Percentiles rank a stretch among this genome's conserved stretches.
phyloP scores from a whole-genome alignment of 2,113 vertebrate genomes.

The Semnornis frantzii region DNA sequence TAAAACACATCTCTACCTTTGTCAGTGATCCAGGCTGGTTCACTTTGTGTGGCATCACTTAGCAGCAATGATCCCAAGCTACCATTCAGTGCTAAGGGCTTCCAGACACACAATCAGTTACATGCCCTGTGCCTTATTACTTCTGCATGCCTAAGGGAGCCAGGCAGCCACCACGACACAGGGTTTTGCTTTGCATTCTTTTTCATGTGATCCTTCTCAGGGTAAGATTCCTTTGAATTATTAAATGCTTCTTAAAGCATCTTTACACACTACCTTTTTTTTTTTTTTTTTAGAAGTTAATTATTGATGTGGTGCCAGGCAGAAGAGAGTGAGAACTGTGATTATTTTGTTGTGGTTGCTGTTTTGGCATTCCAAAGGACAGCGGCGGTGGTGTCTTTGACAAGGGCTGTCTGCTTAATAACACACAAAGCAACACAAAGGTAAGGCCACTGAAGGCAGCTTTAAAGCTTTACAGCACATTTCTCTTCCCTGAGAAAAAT shows the following conservation, averaged over 20 bases:
- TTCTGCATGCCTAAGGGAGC: background rate
- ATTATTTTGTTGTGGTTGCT: background rate
- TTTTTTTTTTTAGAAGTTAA: slow-evolving; percentile 66
- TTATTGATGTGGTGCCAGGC: slow-evolving; percentile 77
- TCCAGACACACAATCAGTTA: background rate
- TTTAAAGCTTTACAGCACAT: slow-evolving; percentile 61
- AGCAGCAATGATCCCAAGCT: background rate
- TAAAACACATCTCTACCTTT: background rate
- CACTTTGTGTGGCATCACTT: background rate
- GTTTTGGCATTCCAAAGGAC: slow-evolving; percentile 49
- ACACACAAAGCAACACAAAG: slow-evolving; percentile 66
- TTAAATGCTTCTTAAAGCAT: slow-evolving; percentile 78
- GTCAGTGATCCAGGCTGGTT: background rate
- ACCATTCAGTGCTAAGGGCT: background rate
- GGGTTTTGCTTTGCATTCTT: slow-evolving; percentile 68
- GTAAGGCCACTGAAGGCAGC: slow-evolving; percentile 36
- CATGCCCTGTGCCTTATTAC: background rate
- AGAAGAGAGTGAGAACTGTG: slow-evolving; percentile 63
- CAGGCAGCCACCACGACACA: background rate
- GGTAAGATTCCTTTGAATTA: slow-evolving; percentile 77
- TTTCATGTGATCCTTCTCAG: slow-evolving; percentile 72
- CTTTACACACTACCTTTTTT: slow-evolving; percentile 67
- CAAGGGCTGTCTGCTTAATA: slow-evolving; percentile 65
- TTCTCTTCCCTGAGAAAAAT: slow-evolving; percentile 62
- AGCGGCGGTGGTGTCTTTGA: slow-evolving; percentile 60